phyloP scores from a whole-genome alignment of 37 sponge, comb jelly and placozoan species.

The Theonella swinhoei region DNA sequence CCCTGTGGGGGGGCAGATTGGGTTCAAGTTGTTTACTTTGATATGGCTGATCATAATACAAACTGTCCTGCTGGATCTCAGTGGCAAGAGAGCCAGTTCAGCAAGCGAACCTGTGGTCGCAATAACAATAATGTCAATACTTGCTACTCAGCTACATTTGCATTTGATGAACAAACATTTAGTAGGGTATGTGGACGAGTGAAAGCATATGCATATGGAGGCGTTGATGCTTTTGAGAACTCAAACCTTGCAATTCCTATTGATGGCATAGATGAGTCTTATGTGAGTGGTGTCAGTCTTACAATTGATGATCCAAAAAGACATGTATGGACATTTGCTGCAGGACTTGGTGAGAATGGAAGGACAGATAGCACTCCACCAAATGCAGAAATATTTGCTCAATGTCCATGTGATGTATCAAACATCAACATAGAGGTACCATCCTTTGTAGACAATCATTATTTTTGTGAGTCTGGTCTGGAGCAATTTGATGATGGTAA shows the following conservation, averaged over 20 bases:
- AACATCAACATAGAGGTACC: background rate
- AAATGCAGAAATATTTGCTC: background rate
- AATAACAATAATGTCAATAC: too few relatives aligned
- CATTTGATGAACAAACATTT: too few relatives aligned
- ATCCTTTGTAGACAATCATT: slow-evolving; percentile 4
- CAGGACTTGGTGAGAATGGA: background rate
- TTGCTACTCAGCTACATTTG: too few relatives aligned
- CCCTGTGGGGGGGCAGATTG: background rate
- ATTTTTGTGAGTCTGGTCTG: slow-evolving; percentile 26
- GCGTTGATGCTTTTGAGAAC: background rate
- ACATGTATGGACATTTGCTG: slow-evolving; percentile 15
- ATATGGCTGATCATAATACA: background rate
- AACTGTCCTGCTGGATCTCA: background rate
- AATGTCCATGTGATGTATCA: slow-evolving; percentile 2
- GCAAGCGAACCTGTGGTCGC: too few relatives aligned
- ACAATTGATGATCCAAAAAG: background rate
- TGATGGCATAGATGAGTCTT: background rate
- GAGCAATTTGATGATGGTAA: background rate
- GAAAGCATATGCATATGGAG: too few relatives aligned
- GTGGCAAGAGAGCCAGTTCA: too few relatives aligned
- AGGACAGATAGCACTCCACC: too few relatives aligned
- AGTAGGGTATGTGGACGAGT: too few relatives aligned
- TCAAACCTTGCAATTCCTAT: background rate
- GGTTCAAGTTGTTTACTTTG: background rate
- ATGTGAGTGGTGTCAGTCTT: too few relatives aligned